Evolutionary conservation across 2,888 invertebrate species (phyloP).

Genomic region (Pristionchus fissidentatus): DNA sequence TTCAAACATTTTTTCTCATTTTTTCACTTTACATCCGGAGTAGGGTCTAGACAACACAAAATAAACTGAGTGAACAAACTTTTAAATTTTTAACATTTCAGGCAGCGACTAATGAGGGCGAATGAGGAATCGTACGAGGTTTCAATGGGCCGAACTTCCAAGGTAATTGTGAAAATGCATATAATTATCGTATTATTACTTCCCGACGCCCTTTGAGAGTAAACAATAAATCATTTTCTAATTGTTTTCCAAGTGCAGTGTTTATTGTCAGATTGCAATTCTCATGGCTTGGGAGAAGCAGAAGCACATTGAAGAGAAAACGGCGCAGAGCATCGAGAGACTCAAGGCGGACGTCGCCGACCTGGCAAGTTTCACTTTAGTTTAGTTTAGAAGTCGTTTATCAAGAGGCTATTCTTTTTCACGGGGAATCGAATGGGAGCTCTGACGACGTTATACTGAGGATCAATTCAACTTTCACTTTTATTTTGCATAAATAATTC

Average conservation of each 20-base stretch:
- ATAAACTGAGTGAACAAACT: too few relatives aligned
- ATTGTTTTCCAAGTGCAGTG: not conserved
- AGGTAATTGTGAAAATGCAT: slow-evolving; percentile 49
- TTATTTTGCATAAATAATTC: too few relatives aligned
- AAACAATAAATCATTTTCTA: too few relatives aligned
- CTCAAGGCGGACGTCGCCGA: slow-evolving; percentile 64
- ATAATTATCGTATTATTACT: slow-evolving; percentile 49
- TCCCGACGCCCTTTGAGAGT: slow-evolving; percentile 48
- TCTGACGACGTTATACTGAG: too few relatives aligned
- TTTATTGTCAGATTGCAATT: slow-evolving; percentile 57
- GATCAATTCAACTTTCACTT: too few relatives aligned
- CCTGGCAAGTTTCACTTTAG: slow-evolving; percentile 53
- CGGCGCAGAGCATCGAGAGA: slow-evolving; percentile 68
- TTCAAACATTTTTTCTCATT: too few relatives aligned
- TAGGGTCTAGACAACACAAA: too few relatives aligned
- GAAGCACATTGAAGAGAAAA: slow-evolving; percentile 60
- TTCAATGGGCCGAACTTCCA: slow-evolving; percentile 69
- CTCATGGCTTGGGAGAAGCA: slow-evolving; percentile 71
- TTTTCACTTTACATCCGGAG: too few relatives aligned
- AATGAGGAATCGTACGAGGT: slow-evolving; percentile 79
- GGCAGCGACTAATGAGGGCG: slow-evolving; percentile 84
- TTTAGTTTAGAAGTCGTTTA: too few relatives aligned
- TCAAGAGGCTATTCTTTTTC: too few relatives aligned
- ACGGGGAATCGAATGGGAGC: too few relatives aligned
- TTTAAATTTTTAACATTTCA: too few relatives aligned